Percentiles rank a stretch among this genome's conserved stretches.
Conservation (phyloP, 2,888 invertebrate genomes). For the Melanotus villosus region DNA sequence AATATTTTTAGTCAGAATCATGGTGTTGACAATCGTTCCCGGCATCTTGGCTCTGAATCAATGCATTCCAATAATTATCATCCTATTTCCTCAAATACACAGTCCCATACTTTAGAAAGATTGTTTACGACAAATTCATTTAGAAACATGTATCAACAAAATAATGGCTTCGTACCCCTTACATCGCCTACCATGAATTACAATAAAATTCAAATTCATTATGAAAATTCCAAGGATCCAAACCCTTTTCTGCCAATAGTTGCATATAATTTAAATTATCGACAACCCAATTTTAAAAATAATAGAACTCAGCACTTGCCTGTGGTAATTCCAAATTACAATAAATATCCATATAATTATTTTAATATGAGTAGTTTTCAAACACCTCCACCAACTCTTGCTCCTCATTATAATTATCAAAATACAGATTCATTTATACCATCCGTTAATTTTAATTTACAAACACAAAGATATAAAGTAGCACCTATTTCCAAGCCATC, state of each 20-base stretch:
- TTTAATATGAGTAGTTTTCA: neutral
- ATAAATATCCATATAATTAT: neutral
- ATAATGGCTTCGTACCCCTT: neutral
- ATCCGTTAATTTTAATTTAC: neutral
- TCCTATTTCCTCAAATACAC: neutral
- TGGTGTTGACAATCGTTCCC: neutral
- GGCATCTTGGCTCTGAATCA: slow-evolving; percentile 6
- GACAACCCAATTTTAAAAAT: neutral
- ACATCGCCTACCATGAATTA: neutral
- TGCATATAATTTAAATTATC: neutral
- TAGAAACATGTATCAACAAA: neutral
- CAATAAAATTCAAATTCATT: neutral
- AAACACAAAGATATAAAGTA: neutral
- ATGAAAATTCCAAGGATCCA: neutral
- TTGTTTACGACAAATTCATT: neutral
- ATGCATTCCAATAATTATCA: neutral
- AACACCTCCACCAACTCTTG: neutral
- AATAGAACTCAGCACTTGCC: neutral
- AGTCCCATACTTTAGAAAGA: neutral
- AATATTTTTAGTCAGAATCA: slow-evolving; percentile 17
- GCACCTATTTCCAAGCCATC: neutral
- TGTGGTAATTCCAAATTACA: neutral
- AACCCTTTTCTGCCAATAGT: neutral
- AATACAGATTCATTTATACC: slow-evolving; percentile 12
- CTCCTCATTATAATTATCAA: neutral